A percentile compares a stretch with the other conserved stretches of the same genome.
Conservation (phyloP, 2,113 vertebrate species). For the Cryptomyrus ogoouensis region DNA sequence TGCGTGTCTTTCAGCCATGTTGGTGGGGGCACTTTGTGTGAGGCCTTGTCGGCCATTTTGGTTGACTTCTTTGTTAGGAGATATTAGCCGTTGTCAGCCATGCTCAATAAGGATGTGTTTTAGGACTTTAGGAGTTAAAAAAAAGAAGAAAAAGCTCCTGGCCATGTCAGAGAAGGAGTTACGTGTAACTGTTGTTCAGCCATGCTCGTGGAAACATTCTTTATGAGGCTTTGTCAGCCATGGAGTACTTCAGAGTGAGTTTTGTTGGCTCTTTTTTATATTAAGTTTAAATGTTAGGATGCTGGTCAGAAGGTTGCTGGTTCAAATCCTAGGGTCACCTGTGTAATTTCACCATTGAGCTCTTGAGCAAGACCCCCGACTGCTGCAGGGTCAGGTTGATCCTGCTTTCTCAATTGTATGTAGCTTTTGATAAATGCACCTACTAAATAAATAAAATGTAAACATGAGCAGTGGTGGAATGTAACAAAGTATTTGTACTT, state of each 20-base stretch:
- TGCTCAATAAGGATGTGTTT: not conserved
- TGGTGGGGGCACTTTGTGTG: not conserved
- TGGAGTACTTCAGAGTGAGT: not conserved
- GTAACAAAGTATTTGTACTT: no score
- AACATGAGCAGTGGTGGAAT: not conserved
- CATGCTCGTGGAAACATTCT: not conserved
- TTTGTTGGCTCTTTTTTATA: not conserved
- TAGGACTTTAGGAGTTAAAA: not conserved
- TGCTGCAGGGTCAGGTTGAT: not conserved
- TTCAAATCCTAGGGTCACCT: not conserved
- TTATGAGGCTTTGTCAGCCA: not conserved
- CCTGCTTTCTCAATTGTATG: not conserved
- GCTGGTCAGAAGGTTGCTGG: not conserved
- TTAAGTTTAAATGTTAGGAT: not conserved
- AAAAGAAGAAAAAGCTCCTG: not conserved
- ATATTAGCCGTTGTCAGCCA: not conserved
- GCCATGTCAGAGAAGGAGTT: not conserved
- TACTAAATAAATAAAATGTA: not conserved
- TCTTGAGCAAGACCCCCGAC: not conserved
- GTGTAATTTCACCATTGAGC: not conserved
- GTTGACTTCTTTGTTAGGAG: not conserved
- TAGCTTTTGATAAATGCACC: not conserved
- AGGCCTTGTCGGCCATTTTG: not conserved
- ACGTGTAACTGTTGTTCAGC: not conserved
- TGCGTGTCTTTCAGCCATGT: not conserved